A percentile compares a stretch with the other conserved stretches of the same genome.
phyloP scores from a whole-genome alignment of 2,888 invertebrate genomes.

The Hololepta plana region DNA sequence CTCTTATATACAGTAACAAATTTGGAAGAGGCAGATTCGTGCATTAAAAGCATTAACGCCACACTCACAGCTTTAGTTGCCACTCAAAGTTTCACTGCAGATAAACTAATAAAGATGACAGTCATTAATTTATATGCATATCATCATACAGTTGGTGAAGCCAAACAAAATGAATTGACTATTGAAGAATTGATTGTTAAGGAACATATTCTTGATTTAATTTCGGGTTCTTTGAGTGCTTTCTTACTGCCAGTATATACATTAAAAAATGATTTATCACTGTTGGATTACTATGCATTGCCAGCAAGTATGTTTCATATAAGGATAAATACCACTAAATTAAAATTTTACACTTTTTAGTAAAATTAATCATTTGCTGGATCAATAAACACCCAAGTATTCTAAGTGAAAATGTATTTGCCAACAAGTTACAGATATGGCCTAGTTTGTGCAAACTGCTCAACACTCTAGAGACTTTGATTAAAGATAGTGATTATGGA shows the following conservation, averaged over 20 bases:
- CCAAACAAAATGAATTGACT: slow-evolving; percentile 31
- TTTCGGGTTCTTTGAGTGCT: slow-evolving; percentile 47
- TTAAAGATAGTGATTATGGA: slow-evolving; percentile 6
- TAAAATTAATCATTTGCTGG: slow-evolving; percentile 64
- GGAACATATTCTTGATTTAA: slow-evolving; percentile 38
- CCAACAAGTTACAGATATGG: slow-evolving; percentile 52
- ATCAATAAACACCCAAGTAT: slow-evolving; percentile 35
- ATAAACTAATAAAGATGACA: slow-evolving; percentile 59
- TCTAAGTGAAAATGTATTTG: slow-evolving; percentile 34
- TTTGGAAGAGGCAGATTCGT: slow-evolving; percentile 38
- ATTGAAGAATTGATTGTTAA: slow-evolving; percentile 38
- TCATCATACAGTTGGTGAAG: slow-evolving; percentile 35
- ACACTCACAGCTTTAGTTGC: slow-evolving; percentile 60
- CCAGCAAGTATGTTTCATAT: slow-evolving; percentile 38
- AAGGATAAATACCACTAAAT: slow-evolving; percentile 3
- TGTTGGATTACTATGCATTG: slow-evolving; percentile 45
- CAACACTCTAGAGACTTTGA: slow-evolving; percentile 28
- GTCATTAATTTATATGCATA: slow-evolving; percentile 59
- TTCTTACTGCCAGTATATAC: slow-evolving; percentile 52
- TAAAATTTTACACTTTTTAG: too few relatives aligned
- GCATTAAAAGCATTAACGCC: slow-evolving; percentile 46
- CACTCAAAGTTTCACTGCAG: slow-evolving; percentile 57
- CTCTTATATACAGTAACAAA: slow-evolving; percentile 33
- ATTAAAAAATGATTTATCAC: slow-evolving; percentile 39
- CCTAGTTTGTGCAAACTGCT: slow-evolving; percentile 59